Evolutionary conservation across 2,888 invertebrate species (phyloP), one percentile per base, ranked within the genome.

Genomic region (Himalopsyche kuldschensis): DNA sequence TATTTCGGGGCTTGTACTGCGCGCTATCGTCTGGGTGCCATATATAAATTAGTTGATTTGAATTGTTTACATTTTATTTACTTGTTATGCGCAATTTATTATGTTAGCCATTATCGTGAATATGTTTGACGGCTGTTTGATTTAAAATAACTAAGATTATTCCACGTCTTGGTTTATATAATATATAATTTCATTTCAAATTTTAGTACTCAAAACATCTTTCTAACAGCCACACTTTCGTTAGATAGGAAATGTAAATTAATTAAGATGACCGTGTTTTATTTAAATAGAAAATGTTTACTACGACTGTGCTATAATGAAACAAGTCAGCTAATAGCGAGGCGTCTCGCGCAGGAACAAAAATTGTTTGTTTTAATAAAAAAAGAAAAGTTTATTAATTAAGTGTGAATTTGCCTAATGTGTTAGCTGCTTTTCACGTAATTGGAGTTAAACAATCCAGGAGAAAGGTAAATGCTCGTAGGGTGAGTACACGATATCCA

Each of bases 321-420:
- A 48, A 55, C 55, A 55, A 55, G 55, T 47, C 55, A 20, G 31
- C 35, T 32, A 55, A 77, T 55, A 75, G 77, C 48, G 47, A 46
- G 31, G 75, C 81, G 63, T 55, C 77, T 46, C 27, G 75, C 82
- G 31, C 80, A 80, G 84, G 48, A 76, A 47, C 78, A 69, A 76
- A 80, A 75, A 81, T 83, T 85, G 85, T 85, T 85, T 85, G 85
- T 79, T 83, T 83, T 85, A 82, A 85, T 82, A 82, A 83, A 83
- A 78, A 77, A 77, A 48, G 48, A 55, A 83, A 85, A 83, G 78
- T 85, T 85, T 83, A 85, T 85, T 85, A 85, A 85, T 85, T 85
- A 85, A 85, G 85, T 83, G 83, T 79, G 83, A 85, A 83, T 85
- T 85, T 83, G 85, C 85, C 79, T 85, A 85, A 85, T 85, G 85